Evolutionary conservation across 2,797 vertebrate genomes (phyloP).

Genomic region (Thalassophryne amazonica): DNA sequence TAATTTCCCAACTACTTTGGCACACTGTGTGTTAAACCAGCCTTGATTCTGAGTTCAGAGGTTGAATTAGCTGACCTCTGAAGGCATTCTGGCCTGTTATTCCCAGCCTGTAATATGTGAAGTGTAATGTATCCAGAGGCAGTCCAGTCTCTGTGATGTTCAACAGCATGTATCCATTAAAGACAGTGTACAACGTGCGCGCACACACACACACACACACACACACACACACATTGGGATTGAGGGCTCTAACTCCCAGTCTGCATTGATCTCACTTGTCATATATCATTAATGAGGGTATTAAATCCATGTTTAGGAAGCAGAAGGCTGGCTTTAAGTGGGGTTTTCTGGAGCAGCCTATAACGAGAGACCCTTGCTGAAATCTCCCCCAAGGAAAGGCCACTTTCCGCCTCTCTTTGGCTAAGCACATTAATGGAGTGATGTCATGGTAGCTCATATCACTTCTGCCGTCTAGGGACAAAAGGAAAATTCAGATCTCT

Average conservation of each 20-base stretch:
- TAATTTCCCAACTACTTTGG: too few species aligned
- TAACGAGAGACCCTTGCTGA: slow-evolving; percentile 79
- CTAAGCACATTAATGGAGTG: slow-evolving; percentile 75
- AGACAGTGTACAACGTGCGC: slow-evolving; percentile 67
- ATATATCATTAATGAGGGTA: slow-evolving; percentile 99
- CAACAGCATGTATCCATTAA: slow-evolving; percentile 95
- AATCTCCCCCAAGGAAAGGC: slow-evolving; percentile 80
- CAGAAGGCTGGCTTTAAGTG: slow-evolving; percentile 87
- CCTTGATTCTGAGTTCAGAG: slow-evolving; percentile 4
- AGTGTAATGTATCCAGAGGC: slow-evolving; percentile 84
- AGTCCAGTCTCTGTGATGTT: slow-evolving; percentile 87
- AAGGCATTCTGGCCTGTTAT: slow-evolving; percentile 35
- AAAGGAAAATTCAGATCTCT: slow-evolving; percentile 35
- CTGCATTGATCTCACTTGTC: slow-evolving; percentile 95
- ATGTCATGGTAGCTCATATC: slow-evolving; percentile 76
- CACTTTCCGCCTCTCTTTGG: slow-evolving; percentile 58
- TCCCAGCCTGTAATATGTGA: slow-evolving; percentile 44
- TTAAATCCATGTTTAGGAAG: slow-evolving; percentile 99
- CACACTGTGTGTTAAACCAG: neutral
- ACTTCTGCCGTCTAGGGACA: slow-evolving; percentile 65
- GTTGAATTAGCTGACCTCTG: slow-evolving; percentile 28
- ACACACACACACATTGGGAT: slow-evolving; percentile 18
- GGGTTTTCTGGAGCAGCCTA: slow-evolving; percentile 78
- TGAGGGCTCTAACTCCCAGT: slow-evolving; percentile 84
- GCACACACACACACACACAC: slow-evolving; percentile 3